Conservation (phyloP, 2,888 invertebrate genomes). For the Lochmaea crataegi region DNA sequence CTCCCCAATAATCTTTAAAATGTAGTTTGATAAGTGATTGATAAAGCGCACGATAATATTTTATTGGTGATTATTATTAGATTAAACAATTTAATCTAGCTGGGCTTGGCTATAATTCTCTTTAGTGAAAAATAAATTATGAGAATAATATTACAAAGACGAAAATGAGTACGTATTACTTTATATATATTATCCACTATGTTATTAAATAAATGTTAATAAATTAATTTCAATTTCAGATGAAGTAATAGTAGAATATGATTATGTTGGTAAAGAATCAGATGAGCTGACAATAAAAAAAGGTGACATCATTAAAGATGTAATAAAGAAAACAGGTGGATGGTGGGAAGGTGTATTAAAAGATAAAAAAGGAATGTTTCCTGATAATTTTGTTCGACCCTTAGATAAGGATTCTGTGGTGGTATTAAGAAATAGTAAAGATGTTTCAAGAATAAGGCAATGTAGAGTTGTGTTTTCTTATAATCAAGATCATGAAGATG, state of each 20-base stretch:
- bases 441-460: conserved; percentile 68
- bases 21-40: conserved; percentile 11
- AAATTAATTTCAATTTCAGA: conserved; percentile 65
- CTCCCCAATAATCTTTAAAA: conserved; percentile 6
- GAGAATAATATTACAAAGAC: conserved; percentile 36
- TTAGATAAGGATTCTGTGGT: conserved; percentile 54
- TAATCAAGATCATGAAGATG: conserved; percentile 93
- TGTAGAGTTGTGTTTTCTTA: conserved; percentile 92
- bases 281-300: conserved; percentile 87
- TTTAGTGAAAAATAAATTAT: conserved; percentile 32
- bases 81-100: not conserved
- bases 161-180: conserved; percentile 44
- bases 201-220: not conserved
- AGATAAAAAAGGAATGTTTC: conserved; percentile 89
- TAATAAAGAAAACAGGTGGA: conserved; percentile 81
- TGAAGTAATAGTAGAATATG: conserved; percentile 88
- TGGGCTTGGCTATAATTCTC: conserved; percentile 39
- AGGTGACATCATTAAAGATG: conserved; percentile 86
- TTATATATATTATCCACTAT: not conserved
- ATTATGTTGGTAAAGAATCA: conserved; percentile 85
- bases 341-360: conserved; percentile 93
- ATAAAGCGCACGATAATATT: conserved; percentile 5
- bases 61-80: conserved; percentile 18
- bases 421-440: conserved; percentile 56
- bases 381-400: conserved; percentile 90